Evolutionary conservation across 2,113 vertebrate genomes (phyloP), one percentile per base, ranked within the genome.

Genomic region (Camarhynchus parvulus): DNA sequence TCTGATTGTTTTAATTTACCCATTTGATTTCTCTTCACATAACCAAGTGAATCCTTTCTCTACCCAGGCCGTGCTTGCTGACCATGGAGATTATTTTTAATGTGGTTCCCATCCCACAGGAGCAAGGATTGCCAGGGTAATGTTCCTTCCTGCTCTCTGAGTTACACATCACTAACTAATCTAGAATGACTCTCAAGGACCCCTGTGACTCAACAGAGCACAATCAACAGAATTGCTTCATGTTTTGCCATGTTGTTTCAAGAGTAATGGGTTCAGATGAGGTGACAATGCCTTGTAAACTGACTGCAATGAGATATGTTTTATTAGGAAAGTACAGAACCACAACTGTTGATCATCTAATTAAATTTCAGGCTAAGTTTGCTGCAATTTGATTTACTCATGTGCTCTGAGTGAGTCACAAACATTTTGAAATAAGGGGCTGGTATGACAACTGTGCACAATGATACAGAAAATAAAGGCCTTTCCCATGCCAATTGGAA

Each of bases 381-480:
- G 31, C 37, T 66, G 67, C 74, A 89, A 58, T 92, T 85, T 83
- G 74, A 74, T 89, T 95, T 95, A 62, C 28, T 89, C 58, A 61
- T 79, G 28, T 56, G 16, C 66, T 95, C 53, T 46, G 46, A 79
- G 63, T 87, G 74, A 94, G 80, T 85, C 93, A 76, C 33, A 91
- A 91, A 79, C 42, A 63, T 68, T 87, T 92, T 73, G 37, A 95
- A 89, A 80, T 55, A 76, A 79, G 50, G 59, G 81, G 53, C 41
- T 69, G 50, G 78, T 92, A 50, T 0, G 4, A 93, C 52, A 87
- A 89, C 67, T 87, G 58, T 72, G 70, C 78, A 83, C 87, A 83
- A 58, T 15, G 49, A 84, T 58, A 92, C 35, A 95, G 89, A 87
- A 92, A 91, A 95, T 53, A 91, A 94, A 92, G 90, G 81, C 30